phyloP scores from a whole-genome alignment of 1,140 invertebrate species.

The Caenorhabditis tropicalis region DNA sequence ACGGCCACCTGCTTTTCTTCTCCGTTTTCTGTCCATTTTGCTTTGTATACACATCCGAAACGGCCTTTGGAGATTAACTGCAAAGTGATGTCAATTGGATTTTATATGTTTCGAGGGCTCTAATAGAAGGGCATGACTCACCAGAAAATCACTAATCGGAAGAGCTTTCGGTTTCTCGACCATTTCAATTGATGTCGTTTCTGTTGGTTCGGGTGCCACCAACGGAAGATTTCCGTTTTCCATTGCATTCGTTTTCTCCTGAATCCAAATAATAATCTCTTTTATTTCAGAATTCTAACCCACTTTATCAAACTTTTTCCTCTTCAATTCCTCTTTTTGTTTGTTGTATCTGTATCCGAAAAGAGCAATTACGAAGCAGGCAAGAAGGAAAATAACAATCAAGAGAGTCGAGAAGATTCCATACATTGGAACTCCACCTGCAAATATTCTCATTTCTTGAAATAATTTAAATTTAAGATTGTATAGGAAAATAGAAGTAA shows the following conservation, averaged over 20 bases:
- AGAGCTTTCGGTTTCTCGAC: background rate
- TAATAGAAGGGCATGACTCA: background rate
- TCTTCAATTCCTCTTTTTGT: background rate
- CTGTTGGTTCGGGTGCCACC: background rate
- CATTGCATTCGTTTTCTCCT: conserved; percentile 3
- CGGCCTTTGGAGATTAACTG: background rate
- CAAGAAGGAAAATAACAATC: too few species aligned
- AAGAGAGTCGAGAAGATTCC: too few species aligned
- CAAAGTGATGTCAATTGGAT: background rate
- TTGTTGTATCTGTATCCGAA: too few species aligned
- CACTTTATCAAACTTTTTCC: background rate
- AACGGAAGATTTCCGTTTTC: background rate
- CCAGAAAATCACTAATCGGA: conserved; percentile 19
- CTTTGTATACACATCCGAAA: background rate
- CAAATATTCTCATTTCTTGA: too few species aligned
- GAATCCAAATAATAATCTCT: background rate
- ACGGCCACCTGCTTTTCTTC: background rate
- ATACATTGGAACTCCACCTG: too few species aligned
- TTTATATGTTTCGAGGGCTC: too few species aligned
- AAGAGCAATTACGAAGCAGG: too few species aligned
- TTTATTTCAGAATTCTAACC: background rate
- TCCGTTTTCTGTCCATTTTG: background rate
- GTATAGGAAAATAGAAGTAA: too few species aligned
- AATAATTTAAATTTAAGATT: too few species aligned
- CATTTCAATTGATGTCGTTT: background rate